Evolutionary conservation across 1,140 invertebrate genomes (phyloP).

Genomic region (Drosophila pachea): DNA sequence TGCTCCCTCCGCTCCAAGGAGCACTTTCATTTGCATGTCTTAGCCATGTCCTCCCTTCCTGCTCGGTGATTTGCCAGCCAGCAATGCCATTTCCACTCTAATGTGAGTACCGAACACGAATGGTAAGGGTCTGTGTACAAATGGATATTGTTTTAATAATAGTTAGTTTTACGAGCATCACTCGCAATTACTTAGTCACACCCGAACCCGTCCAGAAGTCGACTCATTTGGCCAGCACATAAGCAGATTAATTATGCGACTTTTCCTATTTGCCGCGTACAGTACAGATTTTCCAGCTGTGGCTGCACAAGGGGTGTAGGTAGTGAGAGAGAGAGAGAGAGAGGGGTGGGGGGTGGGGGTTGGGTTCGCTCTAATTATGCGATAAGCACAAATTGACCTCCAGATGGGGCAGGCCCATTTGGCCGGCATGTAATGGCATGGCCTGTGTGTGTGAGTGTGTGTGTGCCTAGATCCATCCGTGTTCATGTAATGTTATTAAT

Average conservation of each 20-base stretch:
- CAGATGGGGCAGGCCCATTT: slow-evolving; percentile 31
- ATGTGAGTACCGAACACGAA: slow-evolving; percentile 39
- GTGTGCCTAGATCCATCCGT: background rate
- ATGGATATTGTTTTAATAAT: slow-evolving; percentile 71
- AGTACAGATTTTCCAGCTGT: slow-evolving; percentile 39
- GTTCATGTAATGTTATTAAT: slow-evolving; percentile 64
- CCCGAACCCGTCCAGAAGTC: slow-evolving; percentile 30
- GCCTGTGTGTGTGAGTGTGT: background rate
- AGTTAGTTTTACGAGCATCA: slow-evolving; percentile 42
- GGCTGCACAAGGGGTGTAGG: slow-evolving; percentile 25
- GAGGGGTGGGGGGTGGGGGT: slow-evolving; percentile 20
- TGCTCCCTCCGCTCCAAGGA: no score
- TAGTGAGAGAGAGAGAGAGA: no score
- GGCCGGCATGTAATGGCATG: background rate
- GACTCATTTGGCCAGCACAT: slow-evolving; percentile 46
- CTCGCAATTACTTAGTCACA: slow-evolving; percentile 72
- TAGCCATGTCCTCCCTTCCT: background rate
- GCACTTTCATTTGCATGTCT: no score
- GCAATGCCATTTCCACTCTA: slow-evolving; percentile 50
- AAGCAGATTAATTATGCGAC: slow-evolving; percentile 74
- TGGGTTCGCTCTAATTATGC: slow-evolving; percentile 58
- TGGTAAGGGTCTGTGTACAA: slow-evolving; percentile 24
- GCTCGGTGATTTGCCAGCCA: background rate
- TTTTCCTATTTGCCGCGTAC: slow-evolving; percentile 53
- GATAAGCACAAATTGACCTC: slow-evolving; percentile 71